Conservation (phyloP, 2,797 vertebrate species). For the Champsocephalus esox region DNA sequence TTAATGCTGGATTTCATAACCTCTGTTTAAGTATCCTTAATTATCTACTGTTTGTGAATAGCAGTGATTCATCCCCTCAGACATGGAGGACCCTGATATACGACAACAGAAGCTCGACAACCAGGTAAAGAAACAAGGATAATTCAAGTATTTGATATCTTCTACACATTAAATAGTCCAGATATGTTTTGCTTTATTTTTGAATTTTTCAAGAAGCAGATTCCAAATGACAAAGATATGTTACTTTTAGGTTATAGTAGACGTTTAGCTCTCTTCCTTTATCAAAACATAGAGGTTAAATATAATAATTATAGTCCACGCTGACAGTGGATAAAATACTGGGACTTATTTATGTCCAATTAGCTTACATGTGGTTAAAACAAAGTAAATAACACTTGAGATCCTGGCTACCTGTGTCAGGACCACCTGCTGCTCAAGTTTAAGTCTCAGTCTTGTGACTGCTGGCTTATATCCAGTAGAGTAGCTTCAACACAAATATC, state of each 20-base stretch:
- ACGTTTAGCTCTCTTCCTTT: background rate
- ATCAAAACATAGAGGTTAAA: background rate
- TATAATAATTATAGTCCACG: background rate
- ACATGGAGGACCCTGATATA: conserved; percentile 82
- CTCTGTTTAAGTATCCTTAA: background rate
- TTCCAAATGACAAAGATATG: background rate
- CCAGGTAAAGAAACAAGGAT: conserved; percentile 75
- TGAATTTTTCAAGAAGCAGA: background rate
- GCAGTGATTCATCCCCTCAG: conserved; percentile 20
- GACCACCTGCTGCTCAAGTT: conserved; percentile 47
- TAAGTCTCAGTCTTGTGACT: conserved; percentile 16
- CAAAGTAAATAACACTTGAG: conserved; percentile 25
- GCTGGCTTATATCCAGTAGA: conserved; percentile 4
- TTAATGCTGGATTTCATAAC: conserved; percentile 7
- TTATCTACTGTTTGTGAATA: conserved; percentile 17
- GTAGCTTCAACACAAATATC: background rate
- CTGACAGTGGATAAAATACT: background rate
- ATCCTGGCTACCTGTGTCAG: conserved; percentile 44
- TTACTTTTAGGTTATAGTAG: background rate
- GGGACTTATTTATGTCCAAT: background rate
- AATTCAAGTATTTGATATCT: background rate
- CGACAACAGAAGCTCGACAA: conserved; percentile 86
- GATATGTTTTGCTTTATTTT: background rate
- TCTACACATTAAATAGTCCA: background rate
- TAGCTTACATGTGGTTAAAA: conserved; percentile 8